Evolutionary conservation across 2,888 invertebrate genomes (phyloP), one percentile per base, ranked within the genome.

Genomic region (Abrostola tripartita): DNA sequence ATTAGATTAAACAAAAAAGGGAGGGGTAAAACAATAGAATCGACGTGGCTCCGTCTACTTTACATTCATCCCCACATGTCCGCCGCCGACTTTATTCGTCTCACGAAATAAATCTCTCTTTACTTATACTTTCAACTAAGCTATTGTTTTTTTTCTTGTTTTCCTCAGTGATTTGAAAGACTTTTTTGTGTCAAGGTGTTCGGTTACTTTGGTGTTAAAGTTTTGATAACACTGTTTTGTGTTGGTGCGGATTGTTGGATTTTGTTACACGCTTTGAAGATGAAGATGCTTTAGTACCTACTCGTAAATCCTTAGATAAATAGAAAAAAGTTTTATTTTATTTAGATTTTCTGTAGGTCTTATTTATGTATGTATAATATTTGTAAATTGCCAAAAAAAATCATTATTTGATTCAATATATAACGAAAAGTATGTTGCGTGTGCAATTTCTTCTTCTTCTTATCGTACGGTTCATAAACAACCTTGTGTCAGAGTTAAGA

Each of bases 71-170:
- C 66, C 79, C 76, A 81, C 85, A 81, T 87, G 82, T 82, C 79
- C 82, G 71, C 75, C 76, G 65, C 72, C 72, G 72, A 78, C 82
- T 82, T 86, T 85, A 88, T 89, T 89, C 89, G 78, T 63, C 85
- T 84, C 89, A 89, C 89, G 89, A 83, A 88, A 89, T 90, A 89
- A 90, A 90, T 90, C 89, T 88, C 76, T 76, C 82, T 83, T 85
- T 88, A 88, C 88, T 89, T 88, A 89, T 88, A 86, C 86, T 84
- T 85, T 83, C 84, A 83, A 84, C 86, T 84, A 86, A 85, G 85
- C 86, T 86, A 87, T 88, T 88, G 88, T 87, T 88, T 89, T 81
- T 71, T 55, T 69, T 78, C 70, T 81, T 75, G 77, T 80, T 75
- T 79, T 73, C 60, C 69, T 70, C 74, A 82, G 80, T 85, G 86